phyloP scores from a whole-genome alignment of 2,113 vertebrate species.

The Pterocles burchelli region DNA sequence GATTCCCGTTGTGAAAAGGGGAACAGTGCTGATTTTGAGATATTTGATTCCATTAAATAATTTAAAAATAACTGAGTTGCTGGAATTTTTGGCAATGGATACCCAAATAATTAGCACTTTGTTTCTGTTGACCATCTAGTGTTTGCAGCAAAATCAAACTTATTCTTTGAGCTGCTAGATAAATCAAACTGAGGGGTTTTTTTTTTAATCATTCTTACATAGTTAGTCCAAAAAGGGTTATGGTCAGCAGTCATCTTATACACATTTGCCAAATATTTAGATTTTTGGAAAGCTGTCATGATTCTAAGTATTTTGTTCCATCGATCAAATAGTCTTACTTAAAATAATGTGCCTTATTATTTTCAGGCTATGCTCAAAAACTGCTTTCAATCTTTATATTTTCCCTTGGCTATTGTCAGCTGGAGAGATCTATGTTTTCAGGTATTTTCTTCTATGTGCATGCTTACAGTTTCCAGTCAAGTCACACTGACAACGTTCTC shows the following conservation, averaged over 20 bases:
- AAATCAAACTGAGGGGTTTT: not conserved
- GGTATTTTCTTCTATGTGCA: not conserved
- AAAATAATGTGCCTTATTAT: not conserved
- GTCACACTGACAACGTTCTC: not conserved
- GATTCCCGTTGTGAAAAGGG: not conserved
- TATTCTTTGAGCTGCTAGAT: not conserved
- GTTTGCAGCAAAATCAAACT: not conserved
- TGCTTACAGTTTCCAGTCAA: not conserved
- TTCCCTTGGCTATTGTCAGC: not conserved
- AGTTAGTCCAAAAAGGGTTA: not conserved
- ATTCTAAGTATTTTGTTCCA: not conserved
- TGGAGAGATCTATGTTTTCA: not conserved
- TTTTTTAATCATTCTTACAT: not conserved
- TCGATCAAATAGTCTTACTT: not conserved
- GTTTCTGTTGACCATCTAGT: not conserved
- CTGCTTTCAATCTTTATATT: not conserved
- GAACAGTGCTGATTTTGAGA: not conserved
- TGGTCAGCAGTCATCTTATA: not conserved
- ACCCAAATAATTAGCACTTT: not conserved
- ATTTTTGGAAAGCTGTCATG: not conserved
- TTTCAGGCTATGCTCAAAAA: not conserved
- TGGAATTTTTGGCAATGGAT: not conserved
- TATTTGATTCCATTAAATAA: not conserved
- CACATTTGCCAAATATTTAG: not conserved
- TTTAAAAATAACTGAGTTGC: not conserved